A percentile compares a stretch with the other conserved stretches of the same genome.
Evolutionary conservation across 2,888 invertebrate genomes (phyloP).

Genomic region (Aplocera efformata): DNA sequence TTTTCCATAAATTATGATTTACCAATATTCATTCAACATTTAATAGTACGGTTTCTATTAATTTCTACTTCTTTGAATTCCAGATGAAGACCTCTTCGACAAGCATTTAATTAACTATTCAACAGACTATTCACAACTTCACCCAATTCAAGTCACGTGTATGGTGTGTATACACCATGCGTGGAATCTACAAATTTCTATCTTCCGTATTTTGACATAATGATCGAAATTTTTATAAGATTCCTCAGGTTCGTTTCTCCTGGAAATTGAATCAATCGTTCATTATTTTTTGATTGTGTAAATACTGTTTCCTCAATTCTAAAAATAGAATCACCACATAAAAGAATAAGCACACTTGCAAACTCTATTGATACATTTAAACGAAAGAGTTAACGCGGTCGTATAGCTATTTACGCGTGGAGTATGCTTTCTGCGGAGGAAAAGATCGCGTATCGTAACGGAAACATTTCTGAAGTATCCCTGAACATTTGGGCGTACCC

Average conservation of each 20-base stretch:
- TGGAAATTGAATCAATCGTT: no score
- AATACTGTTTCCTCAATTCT: neutral
- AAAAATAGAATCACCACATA: slow-evolving; percentile 20
- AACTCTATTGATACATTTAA: slow-evolving; percentile 46
- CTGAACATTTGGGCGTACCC: slow-evolving; percentile 54
- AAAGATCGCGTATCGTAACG: slow-evolving; percentile 72
- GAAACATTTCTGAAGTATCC: slow-evolving; percentile 74
- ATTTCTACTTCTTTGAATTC: no score
- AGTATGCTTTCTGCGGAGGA: slow-evolving; percentile 61
- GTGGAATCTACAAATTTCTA: no score
- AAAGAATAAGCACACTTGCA: slow-evolving; percentile 34
- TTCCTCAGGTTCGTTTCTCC: no score
- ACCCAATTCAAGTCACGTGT: slow-evolving; percentile 5
- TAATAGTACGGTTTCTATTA: no score
- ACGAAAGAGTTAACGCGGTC: slow-evolving; percentile 57
- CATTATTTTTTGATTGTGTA: neutral
- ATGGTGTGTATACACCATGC: slow-evolving; percentile 1
- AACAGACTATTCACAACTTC: neutral
- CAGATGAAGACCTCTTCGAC: no score
- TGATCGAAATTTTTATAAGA: no score
- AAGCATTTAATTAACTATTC: slow-evolving; percentile 2
- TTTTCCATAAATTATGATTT: no score
- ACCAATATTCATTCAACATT: no score
- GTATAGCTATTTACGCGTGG: slow-evolving; percentile 68
- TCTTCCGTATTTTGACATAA: no score